Percentiles rank a stretch among this genome's conserved stretches.
Evolutionary conservation across 2,797 vertebrate species (phyloP).

Genomic region (Mionectes olivaceus): DNA sequence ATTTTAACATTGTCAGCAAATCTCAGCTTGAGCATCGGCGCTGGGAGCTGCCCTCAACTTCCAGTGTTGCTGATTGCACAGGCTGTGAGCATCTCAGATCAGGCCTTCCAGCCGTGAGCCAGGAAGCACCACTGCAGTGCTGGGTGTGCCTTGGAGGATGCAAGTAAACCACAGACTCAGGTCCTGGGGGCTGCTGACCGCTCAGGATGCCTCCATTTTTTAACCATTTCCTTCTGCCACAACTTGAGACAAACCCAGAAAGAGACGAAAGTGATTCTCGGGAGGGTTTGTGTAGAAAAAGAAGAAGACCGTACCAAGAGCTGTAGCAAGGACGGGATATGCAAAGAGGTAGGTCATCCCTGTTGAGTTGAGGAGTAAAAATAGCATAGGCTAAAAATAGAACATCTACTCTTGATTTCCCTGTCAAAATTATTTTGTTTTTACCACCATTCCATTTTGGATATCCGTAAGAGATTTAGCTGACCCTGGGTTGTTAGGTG

Average conservation of each 20-base stretch:
- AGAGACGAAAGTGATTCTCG: not conserved
- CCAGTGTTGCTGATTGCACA: fast-evolving
- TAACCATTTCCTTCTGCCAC: not conserved
- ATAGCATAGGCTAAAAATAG: not conserved
- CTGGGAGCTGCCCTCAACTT: not conserved
- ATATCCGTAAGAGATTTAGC: not conserved
- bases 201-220: not conserved
- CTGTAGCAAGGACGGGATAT: not conserved
- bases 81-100: not conserved
- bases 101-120: not conserved
- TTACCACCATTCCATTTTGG: not conserved
- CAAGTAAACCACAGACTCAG: not conserved
- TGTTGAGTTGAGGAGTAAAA: not conserved
- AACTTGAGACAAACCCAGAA: not conserved
- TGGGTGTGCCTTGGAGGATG: not conserved
- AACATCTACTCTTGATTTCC: not conserved
- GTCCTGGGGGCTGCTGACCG: not conserved
- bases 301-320: not conserved
- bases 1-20: not conserved
- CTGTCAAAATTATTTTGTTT: not conserved
- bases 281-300: not conserved
- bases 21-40: not conserved
- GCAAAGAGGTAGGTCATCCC: not conserved
- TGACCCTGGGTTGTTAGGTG: not conserved
- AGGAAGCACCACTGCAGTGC: not conserved